Evolutionary conservation across 2,797 vertebrate species (phyloP).

Genomic region (Lithobates sylvaticus): DNA sequence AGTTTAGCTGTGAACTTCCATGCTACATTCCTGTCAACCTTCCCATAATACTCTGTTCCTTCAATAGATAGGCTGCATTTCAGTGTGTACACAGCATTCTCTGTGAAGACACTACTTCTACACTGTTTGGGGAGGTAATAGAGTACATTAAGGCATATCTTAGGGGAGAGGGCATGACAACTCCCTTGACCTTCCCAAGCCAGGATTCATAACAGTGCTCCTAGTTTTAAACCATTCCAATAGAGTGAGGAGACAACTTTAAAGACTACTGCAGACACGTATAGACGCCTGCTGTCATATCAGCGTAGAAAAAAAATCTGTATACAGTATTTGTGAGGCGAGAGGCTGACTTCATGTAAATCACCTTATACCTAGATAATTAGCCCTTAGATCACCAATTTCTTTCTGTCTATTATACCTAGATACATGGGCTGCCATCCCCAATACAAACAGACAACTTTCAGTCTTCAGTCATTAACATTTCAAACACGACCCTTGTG

Average conservation of each 20-base stretch:
- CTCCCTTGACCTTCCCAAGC: background rate
- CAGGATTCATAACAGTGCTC: background rate
- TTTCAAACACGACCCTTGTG: slow-evolving; percentile 43
- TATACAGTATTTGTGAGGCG: background rate
- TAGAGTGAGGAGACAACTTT: background rate
- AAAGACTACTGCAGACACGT: background rate
- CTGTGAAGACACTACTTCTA: background rate
- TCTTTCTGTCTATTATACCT: too few relatives aligned
- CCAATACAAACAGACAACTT: slow-evolving; percentile 12
- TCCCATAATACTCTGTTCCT: too few relatives aligned
- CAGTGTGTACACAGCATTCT: too few relatives aligned
- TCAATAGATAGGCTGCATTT: too few relatives aligned
- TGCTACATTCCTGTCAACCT: background rate
- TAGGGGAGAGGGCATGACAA: background rate
- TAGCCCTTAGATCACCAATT: too few relatives aligned
- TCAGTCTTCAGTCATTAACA: slow-evolving; percentile 41
- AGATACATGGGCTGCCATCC: background rate
- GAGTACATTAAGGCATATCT: too few relatives aligned
- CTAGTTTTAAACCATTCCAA: background rate
- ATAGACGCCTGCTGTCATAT: background rate
- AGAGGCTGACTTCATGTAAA: background rate
- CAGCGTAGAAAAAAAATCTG: background rate
- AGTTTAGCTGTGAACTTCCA: background rate
- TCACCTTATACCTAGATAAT: background rate
- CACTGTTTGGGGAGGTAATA: background rate